Conservation (phyloP, 2,797 vertebrate species). For the Spea hammondii region DNA sequence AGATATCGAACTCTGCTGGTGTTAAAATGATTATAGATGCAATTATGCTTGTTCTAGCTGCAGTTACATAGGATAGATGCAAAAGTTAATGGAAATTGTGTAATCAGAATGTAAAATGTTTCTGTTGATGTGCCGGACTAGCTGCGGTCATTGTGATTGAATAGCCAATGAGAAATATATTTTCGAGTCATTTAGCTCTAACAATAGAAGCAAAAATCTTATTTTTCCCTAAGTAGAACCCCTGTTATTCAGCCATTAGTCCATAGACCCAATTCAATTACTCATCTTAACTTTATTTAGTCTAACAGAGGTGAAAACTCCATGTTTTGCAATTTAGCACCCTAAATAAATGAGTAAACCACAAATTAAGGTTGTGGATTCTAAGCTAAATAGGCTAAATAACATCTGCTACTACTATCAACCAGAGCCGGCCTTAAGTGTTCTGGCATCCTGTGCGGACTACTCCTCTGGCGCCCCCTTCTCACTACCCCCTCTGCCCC, state of each 20-base stretch:
- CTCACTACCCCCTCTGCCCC: too few species aligned
- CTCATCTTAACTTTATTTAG: neutral
- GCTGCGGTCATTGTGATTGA: slow-evolving; percentile 10
- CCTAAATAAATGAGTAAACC: too few species aligned
- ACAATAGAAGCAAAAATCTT: neutral
- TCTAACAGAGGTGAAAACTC: too few species aligned
- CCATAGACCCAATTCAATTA: neutral
- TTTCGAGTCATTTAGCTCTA: neutral
- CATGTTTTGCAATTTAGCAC: too few species aligned
- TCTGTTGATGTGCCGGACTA: slow-evolving; percentile 12
- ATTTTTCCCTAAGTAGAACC: neutral
- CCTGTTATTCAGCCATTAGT: neutral
- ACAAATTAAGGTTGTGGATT: too few species aligned
- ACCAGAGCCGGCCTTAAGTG: too few species aligned
- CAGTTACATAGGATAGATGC: neutral
- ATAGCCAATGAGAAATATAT: slow-evolving; percentile 12
- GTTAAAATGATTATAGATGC: slow-evolving; percentile 24
- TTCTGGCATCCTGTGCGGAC: too few species aligned
- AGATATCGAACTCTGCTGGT: slow-evolving; percentile 16
- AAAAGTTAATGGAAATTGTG: slow-evolving; percentile 28
- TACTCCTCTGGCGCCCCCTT: too few species aligned
- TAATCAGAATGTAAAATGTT: slow-evolving; percentile 19
- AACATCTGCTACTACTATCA: too few species aligned
- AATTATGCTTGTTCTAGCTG: slow-evolving; percentile 24
- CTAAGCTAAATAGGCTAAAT: too few species aligned